phyloP scores from a whole-genome alignment of 2,113 vertebrate genomes.

The Pseudopodoces humilis region DNA sequence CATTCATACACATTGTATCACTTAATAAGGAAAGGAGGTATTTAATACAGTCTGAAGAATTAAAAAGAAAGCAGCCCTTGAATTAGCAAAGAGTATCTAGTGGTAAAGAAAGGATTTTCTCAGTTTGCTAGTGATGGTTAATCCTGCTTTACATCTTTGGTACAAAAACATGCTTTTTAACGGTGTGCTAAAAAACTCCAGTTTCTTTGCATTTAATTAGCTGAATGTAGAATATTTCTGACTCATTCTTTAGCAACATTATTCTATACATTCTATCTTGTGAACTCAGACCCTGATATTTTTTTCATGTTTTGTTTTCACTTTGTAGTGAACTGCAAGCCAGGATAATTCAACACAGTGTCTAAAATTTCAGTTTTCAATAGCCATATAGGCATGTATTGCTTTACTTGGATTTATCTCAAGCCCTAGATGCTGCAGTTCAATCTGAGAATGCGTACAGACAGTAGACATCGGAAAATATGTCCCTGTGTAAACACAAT shows the following conservation, averaged over 20 bases:
- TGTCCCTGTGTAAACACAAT: slow-evolving; percentile 77
- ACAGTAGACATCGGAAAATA: slow-evolving; percentile 64
- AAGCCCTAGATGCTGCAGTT: slow-evolving; percentile 16
- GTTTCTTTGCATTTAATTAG: background rate
- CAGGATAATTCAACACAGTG: background rate
- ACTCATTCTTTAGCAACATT: background rate
- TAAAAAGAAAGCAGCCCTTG: background rate
- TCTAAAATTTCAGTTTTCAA: slow-evolving; percentile 22
- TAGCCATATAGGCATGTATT: slow-evolving; percentile 20
- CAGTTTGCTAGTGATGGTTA: background rate
- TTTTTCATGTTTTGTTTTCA: background rate
- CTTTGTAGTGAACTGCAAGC: background rate
- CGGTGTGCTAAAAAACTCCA: background rate
- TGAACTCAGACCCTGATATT: background rate
- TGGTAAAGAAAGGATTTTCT: background rate
- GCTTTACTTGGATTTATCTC: slow-evolving; percentile 55
- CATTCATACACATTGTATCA: background rate
- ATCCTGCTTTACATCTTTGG: background rate
- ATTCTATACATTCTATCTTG: background rate
- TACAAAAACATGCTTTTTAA: background rate
- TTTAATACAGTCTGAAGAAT: background rate
- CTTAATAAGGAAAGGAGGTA: background rate
- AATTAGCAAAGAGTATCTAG: background rate
- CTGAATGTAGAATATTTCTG: background rate
- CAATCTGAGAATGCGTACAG: slow-evolving; percentile 62